Conservation (phyloP, 2,888 invertebrate genomes). For the Gryllus longicercus region DNA sequence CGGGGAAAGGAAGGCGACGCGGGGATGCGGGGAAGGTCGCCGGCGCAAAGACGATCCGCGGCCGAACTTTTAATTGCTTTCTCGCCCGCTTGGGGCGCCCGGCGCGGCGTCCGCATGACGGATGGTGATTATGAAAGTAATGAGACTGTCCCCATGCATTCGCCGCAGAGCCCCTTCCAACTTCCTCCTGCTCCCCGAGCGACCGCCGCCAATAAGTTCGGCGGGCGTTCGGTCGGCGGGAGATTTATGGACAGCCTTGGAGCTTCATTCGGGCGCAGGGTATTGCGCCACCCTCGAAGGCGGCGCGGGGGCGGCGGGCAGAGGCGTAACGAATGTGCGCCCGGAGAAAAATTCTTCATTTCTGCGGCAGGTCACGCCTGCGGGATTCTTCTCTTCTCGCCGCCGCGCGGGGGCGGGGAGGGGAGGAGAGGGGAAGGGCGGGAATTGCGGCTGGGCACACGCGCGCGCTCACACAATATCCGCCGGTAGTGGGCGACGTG, state of each 20-base stretch:
- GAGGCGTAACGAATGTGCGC: not conserved
- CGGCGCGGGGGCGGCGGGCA: not conserved
- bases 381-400: conserved; percentile 17
- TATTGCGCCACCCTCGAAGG: not conserved
- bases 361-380: conserved; percentile 17
- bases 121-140: conserved; percentile 17
- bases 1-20: not conserved
- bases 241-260: conserved; percentile 9
- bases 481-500: not conserved
- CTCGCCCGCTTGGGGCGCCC: not conserved
- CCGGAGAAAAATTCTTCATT: conserved; percentile 10
- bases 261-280: not conserved
- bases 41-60: not conserved
- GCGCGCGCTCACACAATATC: conserved; percentile 17
- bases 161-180: not conserved
- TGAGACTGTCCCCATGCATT: conserved; percentile 17
- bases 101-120: not conserved
- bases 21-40: not conserved
- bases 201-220: not conserved
- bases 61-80: conserved; percentile 6
- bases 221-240: not conserved
- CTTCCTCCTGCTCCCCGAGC: not conserved
- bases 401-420: not conserved
- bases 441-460: conserved; percentile 17
- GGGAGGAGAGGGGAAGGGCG: not conserved